Percentiles rank a stretch among this genome's conserved stretches.
Evolutionary conservation across 2,797 vertebrate species (phyloP).

Genomic region (Knipowitschia caucasica): DNA sequence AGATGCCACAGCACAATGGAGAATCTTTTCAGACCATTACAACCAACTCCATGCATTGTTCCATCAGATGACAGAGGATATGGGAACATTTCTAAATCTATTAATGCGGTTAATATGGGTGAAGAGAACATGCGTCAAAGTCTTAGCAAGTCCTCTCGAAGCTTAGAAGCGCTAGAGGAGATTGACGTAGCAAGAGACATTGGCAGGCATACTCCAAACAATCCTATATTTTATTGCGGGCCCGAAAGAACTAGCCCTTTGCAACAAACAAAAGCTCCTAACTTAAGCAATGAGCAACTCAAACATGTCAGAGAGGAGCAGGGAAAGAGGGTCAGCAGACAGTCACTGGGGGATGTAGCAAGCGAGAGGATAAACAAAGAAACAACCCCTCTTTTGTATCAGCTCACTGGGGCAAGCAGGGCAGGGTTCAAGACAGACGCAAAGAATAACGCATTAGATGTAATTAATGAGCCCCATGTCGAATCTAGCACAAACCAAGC

Average conservation of each 20-base stretch:
- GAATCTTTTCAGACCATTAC: constrained; percentile 55
- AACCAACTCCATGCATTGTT: constrained; percentile 40
- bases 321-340: constrained; percentile 48
- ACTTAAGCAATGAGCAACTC: constrained; percentile 38
- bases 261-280: constrained; percentile 20
- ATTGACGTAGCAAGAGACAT: constrained; percentile 50
- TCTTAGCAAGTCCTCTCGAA: constrained; percentile 37
- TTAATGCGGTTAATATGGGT: constrained; percentile 35
- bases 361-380: constrained; percentile 84
- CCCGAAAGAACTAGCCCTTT: constrained; percentile 58
- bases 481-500: constrained; percentile 25
- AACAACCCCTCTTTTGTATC: constrained; percentile 85
- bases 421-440: constrained; percentile 36
- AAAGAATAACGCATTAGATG: constrained; percentile 33
- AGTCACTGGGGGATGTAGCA: constrained; percentile 53
- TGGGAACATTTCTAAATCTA: constrained; percentile 19
- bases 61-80: constrained; percentile 48
- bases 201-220: constrained; percentile 45
- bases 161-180: constrained; percentile 51
- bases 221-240: constrained; percentile 72
- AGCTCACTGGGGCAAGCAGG: constrained; percentile 80
- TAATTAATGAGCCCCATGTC: constrained; percentile 15
- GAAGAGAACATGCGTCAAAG: constrained; percentile 43
- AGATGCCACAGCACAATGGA: constrained; percentile 68
- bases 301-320: constrained; percentile 48